These are phyloP conservation scores for Agelaius phoeniceus DNA, from an alignment of 2,113 vertebrate genomes.

Conservation along the genomic window DNA sequence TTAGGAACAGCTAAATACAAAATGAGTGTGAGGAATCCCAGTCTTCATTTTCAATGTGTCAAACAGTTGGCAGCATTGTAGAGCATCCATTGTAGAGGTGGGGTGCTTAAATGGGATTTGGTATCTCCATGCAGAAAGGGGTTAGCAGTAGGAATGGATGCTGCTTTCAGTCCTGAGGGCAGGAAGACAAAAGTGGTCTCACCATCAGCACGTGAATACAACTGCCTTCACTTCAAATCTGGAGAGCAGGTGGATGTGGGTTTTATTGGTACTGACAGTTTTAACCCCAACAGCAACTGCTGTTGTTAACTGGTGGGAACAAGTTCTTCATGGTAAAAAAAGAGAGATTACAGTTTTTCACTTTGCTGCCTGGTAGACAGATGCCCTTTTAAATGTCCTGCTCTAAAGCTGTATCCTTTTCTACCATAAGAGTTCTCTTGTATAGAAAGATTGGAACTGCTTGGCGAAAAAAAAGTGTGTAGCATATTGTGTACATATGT, in stretches of 20 bases:
- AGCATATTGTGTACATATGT: not conserved
- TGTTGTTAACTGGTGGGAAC: not conserved
- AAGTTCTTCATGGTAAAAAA: not conserved
- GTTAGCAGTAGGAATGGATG: not conserved
- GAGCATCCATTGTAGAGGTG: not conserved
- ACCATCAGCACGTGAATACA: rapidly evolving
- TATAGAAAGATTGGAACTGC: not conserved
- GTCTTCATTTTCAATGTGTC: not conserved
- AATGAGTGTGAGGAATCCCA: not conserved
- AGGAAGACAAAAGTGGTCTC: not conserved
- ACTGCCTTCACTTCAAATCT: not conserved
- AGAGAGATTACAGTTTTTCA: not conserved
- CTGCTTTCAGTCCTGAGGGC: not conserved
- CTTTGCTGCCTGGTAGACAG: not conserved
- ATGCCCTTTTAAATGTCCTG: not conserved
- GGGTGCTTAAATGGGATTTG: not conserved
- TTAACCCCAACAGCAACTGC: not conserved
- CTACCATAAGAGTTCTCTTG: not conserved
- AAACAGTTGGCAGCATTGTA: not conserved
- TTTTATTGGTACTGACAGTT: not conserved
- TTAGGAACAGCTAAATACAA: not conserved
- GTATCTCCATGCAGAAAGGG: not conserved
- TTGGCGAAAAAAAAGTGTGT: not conserved
- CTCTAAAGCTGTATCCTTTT: not conserved
- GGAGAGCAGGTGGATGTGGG: not conserved